Base-by-base conservation (phyloP, 2,113 vertebrate species). In the Sakesphorus luctuosus region DNA sequence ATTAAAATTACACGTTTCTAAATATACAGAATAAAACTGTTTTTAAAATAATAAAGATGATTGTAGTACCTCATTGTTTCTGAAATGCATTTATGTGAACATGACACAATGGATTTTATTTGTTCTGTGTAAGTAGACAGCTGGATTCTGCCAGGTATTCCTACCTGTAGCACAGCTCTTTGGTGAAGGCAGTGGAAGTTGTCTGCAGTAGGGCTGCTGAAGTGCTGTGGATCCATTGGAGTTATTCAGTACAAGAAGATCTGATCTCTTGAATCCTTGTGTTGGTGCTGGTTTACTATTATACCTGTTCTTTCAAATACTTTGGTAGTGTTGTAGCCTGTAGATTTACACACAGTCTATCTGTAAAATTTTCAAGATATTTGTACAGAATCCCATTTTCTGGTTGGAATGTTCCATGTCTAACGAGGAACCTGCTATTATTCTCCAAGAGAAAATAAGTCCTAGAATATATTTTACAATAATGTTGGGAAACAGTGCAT, bases 1-100 rank as follows among this genome's bases (percentile, higher is more conserved):
- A 98, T 98, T 98, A 98, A 98, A 98, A 98, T 95, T 98, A 98
- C 98, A 98, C 98, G 98, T 99, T 99, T 99, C 99, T 99, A 99
- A 99, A 98, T 99, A 99, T 99, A 98, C 98, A 98, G 98, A 99
- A 99, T 99, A 99, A 99, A 99, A 99, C 98, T 97, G 98, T 99
- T 99, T 99, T 99, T 99, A 99, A 99, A 99, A 98, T 99, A 99
- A 98, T 95, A 96, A 97, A 97, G 73, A 71, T 93, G 84, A 94
- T 90, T 97, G 93, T 94, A 96, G 95, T 95, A 97, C 91, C 86
- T 97, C 89, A 80, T 97, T 97, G 86, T 93, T 97, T 97, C 92
- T 79, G 81, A 92, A 94, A 94, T 97, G 90, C 61, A 86, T 97
- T 92, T 68, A 72, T 91, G 50, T 86, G 89, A 87, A 86, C 13